Conservation (phyloP, 1,140 invertebrate genomes). For the Bathynomus jamesi region DNA sequence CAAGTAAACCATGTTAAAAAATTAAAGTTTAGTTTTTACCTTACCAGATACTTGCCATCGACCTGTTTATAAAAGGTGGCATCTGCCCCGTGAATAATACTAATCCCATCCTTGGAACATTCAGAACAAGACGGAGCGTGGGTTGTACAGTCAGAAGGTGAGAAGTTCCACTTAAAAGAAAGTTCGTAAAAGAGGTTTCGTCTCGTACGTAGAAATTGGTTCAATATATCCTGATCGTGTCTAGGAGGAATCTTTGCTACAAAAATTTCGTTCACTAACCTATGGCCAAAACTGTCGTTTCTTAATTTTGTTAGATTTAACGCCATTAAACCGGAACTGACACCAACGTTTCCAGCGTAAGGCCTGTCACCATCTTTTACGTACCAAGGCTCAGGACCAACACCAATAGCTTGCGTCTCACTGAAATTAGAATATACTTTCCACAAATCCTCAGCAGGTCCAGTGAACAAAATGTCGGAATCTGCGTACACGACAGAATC, state of each 20-base stretch:
- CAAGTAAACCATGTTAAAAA: too few relatives aligned
- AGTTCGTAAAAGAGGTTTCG: constrained; percentile 22
- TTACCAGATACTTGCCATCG: constrained; percentile 18
- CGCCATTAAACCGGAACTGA: constrained; percentile 26
- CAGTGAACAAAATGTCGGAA: constrained; percentile 25
- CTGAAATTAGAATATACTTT: constrained; percentile 11
- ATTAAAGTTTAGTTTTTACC: too few relatives aligned
- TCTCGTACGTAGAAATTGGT: constrained; percentile 17
- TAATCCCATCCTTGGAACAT: constrained; percentile 4
- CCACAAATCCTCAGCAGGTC: constrained; percentile 26
- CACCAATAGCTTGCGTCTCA: constrained; percentile 3
- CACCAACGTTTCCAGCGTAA: constrained; percentile 19
- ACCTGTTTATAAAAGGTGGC: constrained; percentile 15
- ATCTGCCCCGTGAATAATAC: constrained; percentile 16
- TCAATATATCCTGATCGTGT: constrained; percentile 30
- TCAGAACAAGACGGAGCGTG: constrained; percentile 13
- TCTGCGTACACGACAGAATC: constrained; percentile 23
- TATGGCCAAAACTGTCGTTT: constrained; percentile 14
- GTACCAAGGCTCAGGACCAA: constrained; percentile 27
- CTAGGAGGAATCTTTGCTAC: constrained; percentile 6
- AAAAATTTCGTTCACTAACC: constrained; percentile 3
- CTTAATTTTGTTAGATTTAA: constrained; percentile 23
- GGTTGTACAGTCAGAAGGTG: constrained; percentile 10
- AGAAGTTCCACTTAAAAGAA: constrained; percentile 21
- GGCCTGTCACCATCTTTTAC: constrained; percentile 10